Evolutionary conservation across 2,888 invertebrate species (phyloP).

Genomic region (Ferrisia virgata): DNA sequence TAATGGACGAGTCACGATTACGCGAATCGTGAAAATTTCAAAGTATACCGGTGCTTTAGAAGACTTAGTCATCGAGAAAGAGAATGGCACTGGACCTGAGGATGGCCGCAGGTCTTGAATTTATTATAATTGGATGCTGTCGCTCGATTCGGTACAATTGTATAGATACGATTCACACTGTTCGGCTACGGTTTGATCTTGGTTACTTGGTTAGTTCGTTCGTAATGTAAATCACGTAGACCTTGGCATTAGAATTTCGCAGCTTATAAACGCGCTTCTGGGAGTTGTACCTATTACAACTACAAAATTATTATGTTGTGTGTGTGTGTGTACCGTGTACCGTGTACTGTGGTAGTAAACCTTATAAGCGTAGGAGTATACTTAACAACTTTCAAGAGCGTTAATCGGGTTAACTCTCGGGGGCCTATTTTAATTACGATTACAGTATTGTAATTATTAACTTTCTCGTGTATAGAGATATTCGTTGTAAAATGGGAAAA

Average conservation of each 20-base stretch:
- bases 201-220: too few species aligned
- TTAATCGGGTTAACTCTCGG: not conserved
- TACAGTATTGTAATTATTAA: not conserved
- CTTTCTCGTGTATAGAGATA: not conserved
- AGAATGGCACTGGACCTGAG: not conserved
- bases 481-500: too few species aligned
- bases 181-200: not conserved
- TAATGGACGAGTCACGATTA: not conserved
- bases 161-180: not conserved
- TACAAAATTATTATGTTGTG: not conserved
- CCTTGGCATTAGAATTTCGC: not conserved
- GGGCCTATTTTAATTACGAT: not conserved
- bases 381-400: not conserved
- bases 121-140: not conserved
- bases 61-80: not conserved
- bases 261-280: not conserved
- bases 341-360: too few species aligned
- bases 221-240: not conserved
- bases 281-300: not conserved
- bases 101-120: not conserved
- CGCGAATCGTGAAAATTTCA: not conserved
- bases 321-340: too few species aligned
- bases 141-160: not conserved
- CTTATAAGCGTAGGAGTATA: not conserved
- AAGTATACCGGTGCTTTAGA: too few species aligned